Base-by-base conservation (phyloP, 2,888 invertebrate species). In the Agrotis puta region DNA sequence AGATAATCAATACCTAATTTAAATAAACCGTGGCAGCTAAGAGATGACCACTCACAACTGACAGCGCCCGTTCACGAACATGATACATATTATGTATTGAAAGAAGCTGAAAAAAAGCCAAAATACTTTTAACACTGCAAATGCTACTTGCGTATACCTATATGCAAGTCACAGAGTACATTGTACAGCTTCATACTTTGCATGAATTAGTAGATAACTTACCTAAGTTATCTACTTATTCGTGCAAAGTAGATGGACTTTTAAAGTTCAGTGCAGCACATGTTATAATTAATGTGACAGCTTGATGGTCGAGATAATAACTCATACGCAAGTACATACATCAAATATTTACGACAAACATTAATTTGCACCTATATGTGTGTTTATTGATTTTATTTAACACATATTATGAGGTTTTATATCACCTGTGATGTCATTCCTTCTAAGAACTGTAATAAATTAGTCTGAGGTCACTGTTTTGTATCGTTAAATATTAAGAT, bases 211-310 rank as follows among this genome's bases (percentile, higher is more conserved):
- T n/a, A n/a, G n/a, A n/a, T n/a, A n/a, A n/a, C n/a, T n/a, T n/a
- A n/a, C n/a, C n/a, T n/a, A 64, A 5, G 9, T 39, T 33, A 33
- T 6, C 33, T 20, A 33, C n/a, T 54, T 27, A 58, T 51, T 51
- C 18, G 24, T 47, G 65, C 59, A 56, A 68, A 68, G 20, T 70
- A 39, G 59, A 64, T 43, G 47, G n/a, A 47, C 33, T 66, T 70
- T 75, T 70, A 77, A 75, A 77, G 61, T 75, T 64, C 50, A 76
- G 14, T 51, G 47, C 24, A n/a, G 16, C 22, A 39, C 33, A 63
- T 4, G 22, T 54, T 64, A 11, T 75, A 56, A 77, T 77, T 77
- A 61, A 64, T 64, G 58, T 77, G 78, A 64, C 75, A 77, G 64
- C 22, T 70, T 64, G 59, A 64, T 70, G 48, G 62, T 14, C 24